phyloP scores from a whole-genome alignment of 2,888 invertebrate species.

The Taenaris catops region DNA sequence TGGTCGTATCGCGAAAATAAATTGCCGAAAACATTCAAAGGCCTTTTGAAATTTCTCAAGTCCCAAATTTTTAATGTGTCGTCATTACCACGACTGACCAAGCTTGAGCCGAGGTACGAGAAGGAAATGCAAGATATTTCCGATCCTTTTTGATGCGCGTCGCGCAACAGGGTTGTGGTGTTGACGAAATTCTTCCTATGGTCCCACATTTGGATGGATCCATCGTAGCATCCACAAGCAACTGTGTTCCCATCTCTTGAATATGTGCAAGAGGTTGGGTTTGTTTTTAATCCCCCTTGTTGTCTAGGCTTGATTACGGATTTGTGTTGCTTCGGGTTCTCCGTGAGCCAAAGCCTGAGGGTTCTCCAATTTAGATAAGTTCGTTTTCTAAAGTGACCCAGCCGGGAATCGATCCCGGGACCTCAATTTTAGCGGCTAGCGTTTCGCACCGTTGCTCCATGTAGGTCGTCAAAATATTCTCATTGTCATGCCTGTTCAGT shows the following conservation, averaged over 20 bases:
- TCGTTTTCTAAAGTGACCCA: too few species aligned
- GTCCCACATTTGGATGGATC: constrained; percentile 98
- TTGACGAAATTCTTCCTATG: constrained; percentile 94
- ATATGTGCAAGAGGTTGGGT: constrained; percentile 91
- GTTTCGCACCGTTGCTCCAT: too few species aligned
- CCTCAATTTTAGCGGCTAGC: too few species aligned
- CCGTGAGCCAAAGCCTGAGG: constrained; percentile 93
- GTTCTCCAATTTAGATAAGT: too few species aligned
- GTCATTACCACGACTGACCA: constrained; percentile 93
- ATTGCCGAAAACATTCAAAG: constrained; percentile 83
- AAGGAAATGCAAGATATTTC: constrained; percentile 93
- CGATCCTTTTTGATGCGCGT: constrained; percentile 88
- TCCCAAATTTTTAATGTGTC: constrained; percentile 98
- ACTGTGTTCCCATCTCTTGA: constrained; percentile 93
- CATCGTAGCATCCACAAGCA: constrained; percentile 95
- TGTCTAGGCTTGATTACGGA: constrained; percentile 92
- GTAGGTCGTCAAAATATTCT: too few species aligned
- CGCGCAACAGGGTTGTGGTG: constrained; percentile 87
- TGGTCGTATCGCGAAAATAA: constrained; percentile 92
- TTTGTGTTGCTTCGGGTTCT: constrained; percentile 88
- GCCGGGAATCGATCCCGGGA: too few species aligned
- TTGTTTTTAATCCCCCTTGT: constrained; percentile 90
- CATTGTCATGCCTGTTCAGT: too few species aligned
- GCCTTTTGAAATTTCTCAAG: constrained; percentile 88
- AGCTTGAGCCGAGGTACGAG: constrained; percentile 89